Evolutionary conservation across 1,140 invertebrate species (phyloP).

Genomic region (Drosophila santomea): DNA sequence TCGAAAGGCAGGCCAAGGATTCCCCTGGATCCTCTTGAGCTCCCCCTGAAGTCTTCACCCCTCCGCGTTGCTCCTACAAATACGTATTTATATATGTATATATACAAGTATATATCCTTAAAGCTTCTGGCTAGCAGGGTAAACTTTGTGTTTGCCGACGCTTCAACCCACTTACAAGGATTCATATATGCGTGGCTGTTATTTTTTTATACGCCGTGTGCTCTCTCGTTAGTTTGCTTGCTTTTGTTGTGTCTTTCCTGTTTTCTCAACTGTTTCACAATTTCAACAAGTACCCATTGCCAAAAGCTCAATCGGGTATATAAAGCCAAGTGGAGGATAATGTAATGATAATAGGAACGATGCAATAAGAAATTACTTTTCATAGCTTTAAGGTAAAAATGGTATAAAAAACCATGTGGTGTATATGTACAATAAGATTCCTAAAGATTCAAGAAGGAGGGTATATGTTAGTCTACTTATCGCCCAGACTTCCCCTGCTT

Average conservation of each 20-base stretch:
- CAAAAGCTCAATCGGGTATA: not conserved
- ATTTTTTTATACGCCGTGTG: slow-evolving; percentile 8
- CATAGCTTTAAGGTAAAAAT: too few relatives aligned
- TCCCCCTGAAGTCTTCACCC: not conserved
- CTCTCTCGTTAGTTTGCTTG: slow-evolving; percentile 49
- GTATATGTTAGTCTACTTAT: not conserved
- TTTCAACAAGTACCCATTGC: not conserved
- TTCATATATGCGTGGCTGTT: slow-evolving; percentile 19
- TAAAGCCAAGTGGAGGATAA: not conserved
- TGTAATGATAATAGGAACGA: too few relatives aligned
- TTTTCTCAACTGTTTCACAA: slow-evolving; percentile 9
- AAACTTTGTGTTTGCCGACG: slow-evolving; percentile 34
- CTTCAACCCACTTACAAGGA: slow-evolving; percentile 18
- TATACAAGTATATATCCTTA: not conserved
- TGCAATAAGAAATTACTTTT: too few relatives aligned
- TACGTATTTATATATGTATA: not conserved
- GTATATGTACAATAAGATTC: too few relatives aligned
- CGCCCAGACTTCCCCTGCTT: not conserved
- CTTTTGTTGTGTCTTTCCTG: slow-evolving; percentile 37
- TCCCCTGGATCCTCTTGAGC: slow-evolving; percentile 23
- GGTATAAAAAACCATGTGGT: too few relatives aligned
- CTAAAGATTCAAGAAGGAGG: not conserved
- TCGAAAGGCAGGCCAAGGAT: slow-evolving; percentile 27
- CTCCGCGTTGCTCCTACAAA: slow-evolving; percentile 4
- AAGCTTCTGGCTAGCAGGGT: slow-evolving; percentile 17